Evolutionary conservation across 2,888 invertebrate genomes (phyloP), one percentile per base, ranked within the genome.

Genomic region (Clusia tigrina): DNA sequence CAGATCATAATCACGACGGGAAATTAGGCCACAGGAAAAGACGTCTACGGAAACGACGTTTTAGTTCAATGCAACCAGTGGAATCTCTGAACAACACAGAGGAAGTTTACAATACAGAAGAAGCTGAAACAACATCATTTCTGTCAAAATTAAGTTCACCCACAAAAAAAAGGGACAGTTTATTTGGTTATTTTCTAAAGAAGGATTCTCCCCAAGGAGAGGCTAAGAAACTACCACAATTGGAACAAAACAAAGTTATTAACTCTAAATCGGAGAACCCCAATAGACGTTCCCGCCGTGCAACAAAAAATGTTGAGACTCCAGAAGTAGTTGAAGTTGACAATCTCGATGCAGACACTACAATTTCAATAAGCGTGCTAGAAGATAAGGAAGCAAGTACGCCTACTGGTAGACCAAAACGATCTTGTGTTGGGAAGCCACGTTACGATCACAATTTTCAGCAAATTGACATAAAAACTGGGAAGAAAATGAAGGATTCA

Each of bases 151-250:
- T 88, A 18, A 86, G 86, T 0, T 88, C 88, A 55, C 88, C 88
- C 20, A 79, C 87, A 1, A 87, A 85, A 72, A 88, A 88, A 71
- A 86, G 86, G 26, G 88, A 88, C 75, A 89, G 87, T 70, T 84
- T 89, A 79, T 78, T 89, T 20, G 86, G 86, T 64, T 89, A 89
- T 75, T 89, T 89, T 74, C 83, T 85, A 65, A 88, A 87, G 79
- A 77, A 78, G 57, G 71, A 73, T 9, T 74, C 78, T 2, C 78
- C 81, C 2, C 71, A 72, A 20, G 68, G n/a, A n/a, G n/a, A n/a
- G n/a, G n/a, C n/a, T n/a, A n/a, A n/a, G n/a, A n/a, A n/a, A n/a
- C n/a, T n/a, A n/a, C n/a, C n/a, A n/a, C n/a, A n/a, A n/a, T n/a
- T n/a, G n/a, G n/a, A n/a, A n/a, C n/a, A n/a, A n/a, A n/a, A n/a